A percentile compares a stretch with the other conserved stretches of the same genome.
These are phyloP conservation scores for Myripristis murdjan DNA, from an alignment of 2,797 vertebrate species.

Conservation along the genomic window DNA sequence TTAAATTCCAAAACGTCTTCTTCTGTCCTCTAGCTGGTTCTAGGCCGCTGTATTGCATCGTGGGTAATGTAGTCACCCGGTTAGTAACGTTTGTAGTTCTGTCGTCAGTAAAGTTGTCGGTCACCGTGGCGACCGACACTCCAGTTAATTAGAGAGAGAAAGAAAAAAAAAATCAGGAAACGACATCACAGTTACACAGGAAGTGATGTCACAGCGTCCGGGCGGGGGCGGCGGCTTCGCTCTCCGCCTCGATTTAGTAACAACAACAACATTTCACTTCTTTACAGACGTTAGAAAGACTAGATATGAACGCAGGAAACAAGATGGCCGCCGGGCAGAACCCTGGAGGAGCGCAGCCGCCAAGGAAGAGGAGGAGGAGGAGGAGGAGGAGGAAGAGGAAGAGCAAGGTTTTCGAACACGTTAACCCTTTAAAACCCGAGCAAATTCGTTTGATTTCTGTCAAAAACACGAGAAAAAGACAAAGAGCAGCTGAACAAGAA, in stretches of 20 bases:
- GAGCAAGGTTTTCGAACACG: too few relatives aligned
- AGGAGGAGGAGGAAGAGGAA: slow-evolving; percentile 2
- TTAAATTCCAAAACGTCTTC: slow-evolving; percentile 10
- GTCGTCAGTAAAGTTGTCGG: slow-evolving; percentile 20
- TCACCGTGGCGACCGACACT: slow-evolving; percentile 39
- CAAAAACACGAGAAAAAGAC: too few relatives aligned
- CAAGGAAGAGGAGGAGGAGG: not conserved
- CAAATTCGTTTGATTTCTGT: too few relatives aligned
- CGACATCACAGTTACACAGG: slow-evolving; percentile 25
- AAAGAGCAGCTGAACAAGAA: too few relatives aligned
- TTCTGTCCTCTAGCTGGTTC: not conserved
- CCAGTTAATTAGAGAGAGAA: slow-evolving; percentile 45
- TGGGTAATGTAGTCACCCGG: slow-evolving; percentile 58
- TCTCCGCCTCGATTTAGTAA: not conserved
- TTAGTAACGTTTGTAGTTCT: slow-evolving; percentile 56
- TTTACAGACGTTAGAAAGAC: slow-evolving; percentile 39
- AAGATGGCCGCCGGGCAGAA: slow-evolving; percentile 41
- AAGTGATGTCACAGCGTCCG: slow-evolving; percentile 52
- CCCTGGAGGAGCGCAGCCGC: slow-evolving; percentile 7
- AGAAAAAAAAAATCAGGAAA: not conserved
- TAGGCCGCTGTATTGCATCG: slow-evolving; percentile 29
- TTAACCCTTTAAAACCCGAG: too few relatives aligned
- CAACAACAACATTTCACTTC: slow-evolving; percentile 29
- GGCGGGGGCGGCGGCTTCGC: slow-evolving; percentile 4
- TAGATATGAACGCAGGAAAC: slow-evolving; percentile 41